Percentiles rank a stretch among this genome's conserved stretches.
Evolutionary conservation across 1,140 invertebrate genomes (phyloP).

Genomic region (Nylanderia fulva): DNA sequence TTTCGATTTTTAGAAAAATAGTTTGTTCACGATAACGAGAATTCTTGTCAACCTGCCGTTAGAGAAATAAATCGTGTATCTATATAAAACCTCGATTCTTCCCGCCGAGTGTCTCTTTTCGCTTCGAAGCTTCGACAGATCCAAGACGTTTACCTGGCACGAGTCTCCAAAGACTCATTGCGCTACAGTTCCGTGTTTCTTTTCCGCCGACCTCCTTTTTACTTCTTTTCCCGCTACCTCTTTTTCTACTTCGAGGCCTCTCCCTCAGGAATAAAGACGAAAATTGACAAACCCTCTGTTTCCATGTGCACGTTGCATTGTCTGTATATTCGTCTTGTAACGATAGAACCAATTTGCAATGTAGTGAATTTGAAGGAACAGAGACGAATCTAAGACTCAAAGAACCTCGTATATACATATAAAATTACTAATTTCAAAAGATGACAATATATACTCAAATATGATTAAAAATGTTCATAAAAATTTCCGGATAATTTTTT

Average conservation of each 20-base stretch:
- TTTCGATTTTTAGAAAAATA: slow-evolving; percentile 24
- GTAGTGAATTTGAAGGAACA: background rate
- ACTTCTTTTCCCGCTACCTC: background rate
- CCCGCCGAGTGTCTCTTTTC: slow-evolving; percentile 56
- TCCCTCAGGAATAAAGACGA: slow-evolving; percentile 65
- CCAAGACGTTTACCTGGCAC: slow-evolving; percentile 65
- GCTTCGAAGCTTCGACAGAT: slow-evolving; percentile 60
- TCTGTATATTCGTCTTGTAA: slow-evolving; percentile 14
- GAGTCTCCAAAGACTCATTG: slow-evolving; percentile 66
- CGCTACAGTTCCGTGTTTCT: slow-evolving; percentile 50
- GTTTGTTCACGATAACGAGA: slow-evolving; percentile 56
- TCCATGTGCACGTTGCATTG: slow-evolving; percentile 5
- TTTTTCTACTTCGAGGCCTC: slow-evolving; percentile 13
- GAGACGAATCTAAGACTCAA: slow-evolving; percentile 33
- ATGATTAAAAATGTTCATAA: slow-evolving; percentile 5
- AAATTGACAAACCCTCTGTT: slow-evolving; percentile 71
- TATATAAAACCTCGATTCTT: slow-evolving; percentile 65
- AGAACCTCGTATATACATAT: background rate
- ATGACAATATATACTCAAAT: background rate
- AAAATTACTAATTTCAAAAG: slow-evolving; percentile 18
- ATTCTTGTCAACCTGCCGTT: slow-evolving; percentile 57
- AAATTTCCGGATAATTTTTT: background rate
- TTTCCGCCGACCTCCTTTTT: slow-evolving; percentile 18
- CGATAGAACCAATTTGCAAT: slow-evolving; percentile 32
- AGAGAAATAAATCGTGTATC: slow-evolving; percentile 55